A percentile compares a stretch with the other conserved stretches of the same genome.
These are phyloP conservation scores for Dicrurus megarhynchus DNA, from an alignment of 2,113 vertebrate species.

Conservation along the genomic window DNA sequence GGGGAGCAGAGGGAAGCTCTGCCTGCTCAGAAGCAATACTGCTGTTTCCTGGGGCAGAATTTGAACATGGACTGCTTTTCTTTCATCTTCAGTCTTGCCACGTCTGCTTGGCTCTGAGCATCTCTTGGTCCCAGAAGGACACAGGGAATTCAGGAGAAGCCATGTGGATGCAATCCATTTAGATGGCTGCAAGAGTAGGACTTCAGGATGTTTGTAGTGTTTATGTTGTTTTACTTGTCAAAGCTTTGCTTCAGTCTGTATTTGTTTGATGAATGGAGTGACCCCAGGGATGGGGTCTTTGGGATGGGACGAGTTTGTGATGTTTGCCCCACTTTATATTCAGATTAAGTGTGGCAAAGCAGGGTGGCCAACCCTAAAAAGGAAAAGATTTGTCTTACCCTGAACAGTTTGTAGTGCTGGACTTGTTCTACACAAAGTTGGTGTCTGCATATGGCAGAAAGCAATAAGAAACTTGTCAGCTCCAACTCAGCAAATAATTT, in stretches of 20 bases:
- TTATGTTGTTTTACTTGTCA: neutral
- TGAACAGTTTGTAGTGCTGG: neutral
- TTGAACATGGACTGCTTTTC: neutral
- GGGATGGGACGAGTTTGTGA: neutral
- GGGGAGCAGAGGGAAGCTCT: neutral
- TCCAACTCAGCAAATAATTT: neutral
- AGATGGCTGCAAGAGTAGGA: neutral
- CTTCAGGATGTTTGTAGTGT: neutral
- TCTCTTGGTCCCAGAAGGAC: neutral
- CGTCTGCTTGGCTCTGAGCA: neutral
- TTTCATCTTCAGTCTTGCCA: neutral
- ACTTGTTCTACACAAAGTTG: neutral
- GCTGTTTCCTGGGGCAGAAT: neutral
- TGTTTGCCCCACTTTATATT: neutral
- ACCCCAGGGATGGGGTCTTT: neutral
- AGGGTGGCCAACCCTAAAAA: neutral
- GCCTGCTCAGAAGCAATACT: neutral
- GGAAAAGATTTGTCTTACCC: neutral
- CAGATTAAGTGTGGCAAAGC: neutral
- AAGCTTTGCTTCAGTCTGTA: neutral
- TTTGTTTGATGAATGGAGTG: neutral
- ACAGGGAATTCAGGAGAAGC: neutral
- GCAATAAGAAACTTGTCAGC: constrained; percentile 40
- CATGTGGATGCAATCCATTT: neutral
- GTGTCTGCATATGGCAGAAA: constrained; percentile 11